A percentile compares a stretch with the other conserved stretches of the same genome.
phyloP scores from a whole-genome alignment of 2,113 vertebrate genomes.

The Phalacrocorax aristotelis region DNA sequence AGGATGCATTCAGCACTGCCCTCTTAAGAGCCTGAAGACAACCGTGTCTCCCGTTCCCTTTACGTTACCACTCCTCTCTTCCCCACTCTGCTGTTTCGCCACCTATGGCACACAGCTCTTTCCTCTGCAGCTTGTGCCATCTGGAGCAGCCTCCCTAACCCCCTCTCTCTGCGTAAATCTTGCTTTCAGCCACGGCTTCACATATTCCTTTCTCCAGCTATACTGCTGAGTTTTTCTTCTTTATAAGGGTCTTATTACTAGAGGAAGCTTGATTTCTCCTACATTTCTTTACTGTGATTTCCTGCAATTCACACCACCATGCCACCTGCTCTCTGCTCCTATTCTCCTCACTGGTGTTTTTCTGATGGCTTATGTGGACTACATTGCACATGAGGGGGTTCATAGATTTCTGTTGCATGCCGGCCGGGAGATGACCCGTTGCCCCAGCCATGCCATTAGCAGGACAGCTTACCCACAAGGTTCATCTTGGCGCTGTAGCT shows the following conservation, averaged over 20 bases:
- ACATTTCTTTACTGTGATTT: fast-evolving
- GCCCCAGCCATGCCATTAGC: fast-evolving
- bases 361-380: not conserved
- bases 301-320: not conserved
- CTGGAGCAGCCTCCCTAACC: not conserved
- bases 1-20: not conserved
- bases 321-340: not conserved
- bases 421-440: fast-evolving
- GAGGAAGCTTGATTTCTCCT: not conserved
- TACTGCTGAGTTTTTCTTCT: not conserved
- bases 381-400: fast-evolving
- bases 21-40: not conserved
- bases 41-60: not conserved
- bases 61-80: not conserved
- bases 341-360: not conserved
- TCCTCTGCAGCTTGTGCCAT: not conserved
- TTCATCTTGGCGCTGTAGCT: slow-evolving; percentile 83
- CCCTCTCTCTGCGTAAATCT: fast-evolving
- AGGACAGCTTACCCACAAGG: slow-evolving; percentile 83
- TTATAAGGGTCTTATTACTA: not conserved
- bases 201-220: fast-evolving
- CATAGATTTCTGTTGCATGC: fast-evolving
- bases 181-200: not conserved
- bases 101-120: not conserved
- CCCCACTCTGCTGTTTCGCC: not conserved